Conservation (phyloP, 1,140 invertebrate species). For the Arctopsyche grandis region DNA sequence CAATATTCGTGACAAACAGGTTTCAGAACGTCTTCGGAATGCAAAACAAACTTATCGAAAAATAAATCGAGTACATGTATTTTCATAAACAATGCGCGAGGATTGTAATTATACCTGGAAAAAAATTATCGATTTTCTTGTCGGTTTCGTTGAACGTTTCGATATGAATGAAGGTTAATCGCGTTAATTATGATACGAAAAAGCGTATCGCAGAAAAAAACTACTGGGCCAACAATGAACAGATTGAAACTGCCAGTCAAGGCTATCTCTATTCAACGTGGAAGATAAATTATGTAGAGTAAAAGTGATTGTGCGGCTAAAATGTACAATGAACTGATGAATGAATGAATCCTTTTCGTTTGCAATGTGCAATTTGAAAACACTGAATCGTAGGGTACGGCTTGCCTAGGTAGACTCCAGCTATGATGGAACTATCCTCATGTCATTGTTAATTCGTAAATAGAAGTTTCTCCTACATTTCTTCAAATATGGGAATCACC, state of each 20-base stretch:
- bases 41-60: constrained; percentile 35
- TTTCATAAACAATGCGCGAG: neutral
- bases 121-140: neutral
- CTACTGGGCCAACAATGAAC: neutral
- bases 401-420: no score
- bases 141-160: neutral
- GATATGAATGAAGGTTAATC: neutral
- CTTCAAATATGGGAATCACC: no score
- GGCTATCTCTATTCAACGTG: neutral
- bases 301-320: neutral
- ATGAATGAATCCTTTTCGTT: no score
- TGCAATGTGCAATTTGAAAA: no score
- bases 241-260: neutral
- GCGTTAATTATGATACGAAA: neutral
- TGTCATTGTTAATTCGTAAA: no score
- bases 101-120: neutral
- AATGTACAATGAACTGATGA: neutral
- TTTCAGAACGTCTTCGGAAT: constrained; percentile 22
- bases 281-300: constrained; percentile 12
- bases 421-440: no score
- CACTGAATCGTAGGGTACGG: no score
- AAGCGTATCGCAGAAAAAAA: neutral
- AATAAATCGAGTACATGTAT: constrained; percentile 19
- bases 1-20: constrained; percentile 33
- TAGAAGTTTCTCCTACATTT: no score